Percentiles rank a stretch among this genome's conserved stretches.
Evolutionary conservation across 2,888 invertebrate species (phyloP).

Genomic region (Ochropleura plecta): DNA sequence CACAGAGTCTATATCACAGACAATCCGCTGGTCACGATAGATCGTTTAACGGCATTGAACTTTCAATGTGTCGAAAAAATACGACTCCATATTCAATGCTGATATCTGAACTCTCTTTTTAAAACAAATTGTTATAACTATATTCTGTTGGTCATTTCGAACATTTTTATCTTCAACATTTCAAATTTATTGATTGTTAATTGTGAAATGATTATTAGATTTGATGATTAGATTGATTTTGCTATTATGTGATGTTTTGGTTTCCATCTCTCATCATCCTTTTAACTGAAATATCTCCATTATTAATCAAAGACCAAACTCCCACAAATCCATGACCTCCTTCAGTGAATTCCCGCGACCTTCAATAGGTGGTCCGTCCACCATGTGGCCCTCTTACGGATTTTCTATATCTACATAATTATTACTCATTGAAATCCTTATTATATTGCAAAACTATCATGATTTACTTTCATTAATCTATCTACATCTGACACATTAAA

Average conservation of each 20-base stretch:
- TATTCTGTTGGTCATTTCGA: constrained; percentile 35
- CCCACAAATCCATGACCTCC: neutral
- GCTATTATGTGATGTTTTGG: neutral
- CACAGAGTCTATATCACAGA: constrained; percentile 50
- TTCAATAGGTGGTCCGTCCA: neutral
- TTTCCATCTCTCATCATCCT: fast-evolving
- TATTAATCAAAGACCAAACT: neutral
- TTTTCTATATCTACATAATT: neutral
- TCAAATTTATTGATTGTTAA: neutral
- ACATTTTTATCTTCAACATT: constrained; percentile 20
- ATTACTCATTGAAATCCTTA: neutral
- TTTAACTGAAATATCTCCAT: neutral
- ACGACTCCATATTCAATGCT: constrained; percentile 43
- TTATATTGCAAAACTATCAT: neutral
- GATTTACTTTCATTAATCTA: constrained; percentile 45
- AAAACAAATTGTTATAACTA: constrained; percentile 18
- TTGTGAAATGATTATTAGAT: constrained; percentile 25
- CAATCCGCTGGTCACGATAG: constrained; percentile 67
- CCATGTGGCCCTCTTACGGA: no score
- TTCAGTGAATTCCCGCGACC: neutral
- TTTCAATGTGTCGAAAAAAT: constrained; percentile 68
- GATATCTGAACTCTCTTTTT: constrained; percentile 53
- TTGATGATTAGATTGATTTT: neutral
- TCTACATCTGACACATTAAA: constrained; percentile 30
- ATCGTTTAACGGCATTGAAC: constrained; percentile 75